Evolutionary conservation across 2,888 invertebrate species (phyloP), one percentile per base, ranked within the genome.

Genomic region (Caenorhabditis doughertyi): DNA sequence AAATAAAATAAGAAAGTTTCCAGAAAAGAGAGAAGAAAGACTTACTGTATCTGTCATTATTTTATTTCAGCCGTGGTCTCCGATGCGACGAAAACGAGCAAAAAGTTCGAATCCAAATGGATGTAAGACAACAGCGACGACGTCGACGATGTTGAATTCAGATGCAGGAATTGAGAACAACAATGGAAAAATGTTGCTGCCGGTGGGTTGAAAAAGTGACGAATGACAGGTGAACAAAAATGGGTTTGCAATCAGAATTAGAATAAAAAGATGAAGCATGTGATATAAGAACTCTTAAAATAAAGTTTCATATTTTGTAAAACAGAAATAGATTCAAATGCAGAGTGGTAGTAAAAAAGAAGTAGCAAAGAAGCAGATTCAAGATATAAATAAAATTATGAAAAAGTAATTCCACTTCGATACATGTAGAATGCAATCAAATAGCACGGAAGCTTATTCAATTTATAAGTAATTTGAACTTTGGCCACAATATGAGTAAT

Each of bases 41-140:
- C 44, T 65, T 5, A 67, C 53, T n/a, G 53, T 67, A 47, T 56
- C 42, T 13, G 27, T 27, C 47, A 65, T 65, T 32, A 9, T 35
- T 44, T 67, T 23, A 35, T 82, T 83, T 39, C 83, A 83, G 83
- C 79, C 73, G 25, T 83, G 83, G 83, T 83, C 83, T 53, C 83
- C 83, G 58, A 83, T 83, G 83, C 62, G 65, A 47, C 68, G 79
- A 29, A 83, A 83, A 60, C 49, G 83, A 44, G 79, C 83, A 23
- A 70, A 60, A 79, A 74, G 74, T 70, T 83, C 83, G 51, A 79
- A 79, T 67, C 83, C 83, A 32, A 64, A 39, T 29, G 67, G 60
- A 32, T 18, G 49, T 18, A 68, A 65, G 13, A 18, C 58, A 23
- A 58, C 35, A 13, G 16, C 27, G 18, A 67, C 25, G 47, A 42